Conservation (phyloP, 2,113 vertebrate species). For the Pipra filicauda region DNA sequence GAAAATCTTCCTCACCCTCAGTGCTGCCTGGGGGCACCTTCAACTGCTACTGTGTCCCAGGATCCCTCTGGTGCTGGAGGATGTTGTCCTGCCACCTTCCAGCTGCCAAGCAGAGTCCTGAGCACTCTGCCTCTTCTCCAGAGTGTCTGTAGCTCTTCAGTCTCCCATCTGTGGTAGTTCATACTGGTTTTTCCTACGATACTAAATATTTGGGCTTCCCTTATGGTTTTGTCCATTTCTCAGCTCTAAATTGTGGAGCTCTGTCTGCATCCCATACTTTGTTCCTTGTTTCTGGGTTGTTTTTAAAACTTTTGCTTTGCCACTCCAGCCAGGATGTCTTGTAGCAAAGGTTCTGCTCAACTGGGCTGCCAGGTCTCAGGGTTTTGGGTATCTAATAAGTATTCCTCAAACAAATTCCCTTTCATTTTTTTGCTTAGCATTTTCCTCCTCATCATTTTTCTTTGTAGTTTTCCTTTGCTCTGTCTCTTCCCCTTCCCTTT, state of each 20-base stretch:
- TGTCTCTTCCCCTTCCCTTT: not conserved
- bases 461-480: not conserved
- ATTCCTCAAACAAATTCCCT: not conserved
- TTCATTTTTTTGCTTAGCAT: not conserved
- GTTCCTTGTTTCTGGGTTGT: not conserved
- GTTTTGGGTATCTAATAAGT: not conserved
- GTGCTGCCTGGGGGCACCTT: not conserved
- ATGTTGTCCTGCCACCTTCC: not conserved
- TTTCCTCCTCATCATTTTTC: not conserved
- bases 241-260: not conserved
- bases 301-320: not conserved
- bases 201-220: not conserved
- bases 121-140: not conserved
- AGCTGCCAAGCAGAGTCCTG: not conserved
- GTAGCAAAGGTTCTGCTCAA: not conserved
- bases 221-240: not conserved
- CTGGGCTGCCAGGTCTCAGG: not conserved
- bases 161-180: not conserved
- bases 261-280: not conserved
- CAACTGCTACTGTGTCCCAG: not conserved
- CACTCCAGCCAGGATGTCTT: not conserved
- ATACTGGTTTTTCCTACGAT: not conserved
- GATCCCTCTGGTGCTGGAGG: not conserved
- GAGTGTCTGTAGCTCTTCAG: not conserved
- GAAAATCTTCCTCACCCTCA: not conserved